Conservation (phyloP, 2,797 vertebrate species). For the Lutjanus campechanus region DNA sequence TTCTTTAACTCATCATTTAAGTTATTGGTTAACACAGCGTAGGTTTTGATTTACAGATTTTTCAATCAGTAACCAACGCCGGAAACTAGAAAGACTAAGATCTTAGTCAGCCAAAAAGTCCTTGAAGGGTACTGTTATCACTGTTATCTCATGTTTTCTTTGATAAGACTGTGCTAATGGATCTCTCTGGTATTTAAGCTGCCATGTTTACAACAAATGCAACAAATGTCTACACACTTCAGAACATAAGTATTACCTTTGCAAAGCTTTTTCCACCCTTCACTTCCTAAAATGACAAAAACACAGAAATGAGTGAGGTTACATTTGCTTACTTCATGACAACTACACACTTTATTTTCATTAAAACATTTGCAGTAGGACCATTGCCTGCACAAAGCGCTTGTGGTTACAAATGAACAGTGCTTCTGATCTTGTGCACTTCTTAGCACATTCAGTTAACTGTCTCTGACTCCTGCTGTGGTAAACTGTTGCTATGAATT, state of each 20-base stretch:
- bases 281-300: slow-evolving; percentile 88
- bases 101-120: slow-evolving; percentile 12
- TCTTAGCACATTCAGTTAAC: slow-evolving; percentile 3
- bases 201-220: slow-evolving; percentile 25
- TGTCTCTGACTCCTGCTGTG: neutral
- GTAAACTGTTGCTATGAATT: slow-evolving; percentile 2
- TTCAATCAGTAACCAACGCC: slow-evolving; percentile 69
- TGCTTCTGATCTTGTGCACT: slow-evolving; percentile 1
- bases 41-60: slow-evolving; percentile 35
- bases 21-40: slow-evolving; percentile 67
- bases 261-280: slow-evolving; percentile 96
- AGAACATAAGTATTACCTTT: slow-evolving; percentile 88
- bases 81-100: slow-evolving; percentile 47
- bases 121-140: slow-evolving; percentile 11
- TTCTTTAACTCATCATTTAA: slow-evolving; percentile 25
- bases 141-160: slow-evolving; percentile 12
- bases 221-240: neutral
- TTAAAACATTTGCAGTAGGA: neutral
- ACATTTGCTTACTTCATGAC: neutral
- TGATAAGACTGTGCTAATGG: slow-evolving; percentile 49
- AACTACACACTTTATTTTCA: neutral
- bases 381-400: neutral
- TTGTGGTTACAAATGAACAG: slow-evolving; percentile 44
- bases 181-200: neutral
- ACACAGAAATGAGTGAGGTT: slow-evolving; percentile 12